Conservation (phyloP, 1,140 invertebrate genomes). For the Cepaea nemoralis region DNA sequence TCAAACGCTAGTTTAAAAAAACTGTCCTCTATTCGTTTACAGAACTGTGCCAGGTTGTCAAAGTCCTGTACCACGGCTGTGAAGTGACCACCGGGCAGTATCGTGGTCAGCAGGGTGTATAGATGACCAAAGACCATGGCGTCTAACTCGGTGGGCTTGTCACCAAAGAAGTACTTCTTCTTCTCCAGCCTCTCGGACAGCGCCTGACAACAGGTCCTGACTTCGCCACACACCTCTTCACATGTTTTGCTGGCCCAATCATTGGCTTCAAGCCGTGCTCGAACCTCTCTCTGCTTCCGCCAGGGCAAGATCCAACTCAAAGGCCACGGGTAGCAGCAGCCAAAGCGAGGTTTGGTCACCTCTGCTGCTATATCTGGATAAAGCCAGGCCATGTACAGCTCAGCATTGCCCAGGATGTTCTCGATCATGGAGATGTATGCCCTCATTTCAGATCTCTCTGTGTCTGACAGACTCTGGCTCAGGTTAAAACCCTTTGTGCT, state of each 20-base stretch:
- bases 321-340: conserved; percentile 93
- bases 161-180: conserved; percentile 81
- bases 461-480: conserved; percentile 79
- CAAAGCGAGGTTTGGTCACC: conserved; percentile 86
- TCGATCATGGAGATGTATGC: conserved; percentile 92
- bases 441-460: conserved; percentile 90
- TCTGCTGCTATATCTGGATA: conserved; percentile 37
- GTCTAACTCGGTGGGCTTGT: conserved; percentile 88
- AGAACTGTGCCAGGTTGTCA: conserved; percentile 82
- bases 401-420: conserved; percentile 87
- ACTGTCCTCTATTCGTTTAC: conserved; percentile 82
- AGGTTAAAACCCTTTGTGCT: conserved; percentile 86
- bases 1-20: conserved; percentile 69
- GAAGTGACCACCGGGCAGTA: conserved; percentile 82
- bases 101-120: conserved; percentile 90
- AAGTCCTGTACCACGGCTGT: conserved; percentile 81
- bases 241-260: conserved; percentile 85
- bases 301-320: conserved; percentile 86
- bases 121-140: conserved; percentile 96
- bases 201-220: conserved; percentile 84
- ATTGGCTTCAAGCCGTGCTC: conserved; percentile 81
- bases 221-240: conserved; percentile 84
- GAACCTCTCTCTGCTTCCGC: conserved; percentile 81
- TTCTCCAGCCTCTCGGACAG: conserved; percentile 86
- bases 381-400: conserved; percentile 67